A percentile compares a stretch with the other conserved stretches of the same genome.
phyloP scores from a whole-genome alignment of 2,888 invertebrate genomes.

The Margaritifera margaritifera region DNA sequence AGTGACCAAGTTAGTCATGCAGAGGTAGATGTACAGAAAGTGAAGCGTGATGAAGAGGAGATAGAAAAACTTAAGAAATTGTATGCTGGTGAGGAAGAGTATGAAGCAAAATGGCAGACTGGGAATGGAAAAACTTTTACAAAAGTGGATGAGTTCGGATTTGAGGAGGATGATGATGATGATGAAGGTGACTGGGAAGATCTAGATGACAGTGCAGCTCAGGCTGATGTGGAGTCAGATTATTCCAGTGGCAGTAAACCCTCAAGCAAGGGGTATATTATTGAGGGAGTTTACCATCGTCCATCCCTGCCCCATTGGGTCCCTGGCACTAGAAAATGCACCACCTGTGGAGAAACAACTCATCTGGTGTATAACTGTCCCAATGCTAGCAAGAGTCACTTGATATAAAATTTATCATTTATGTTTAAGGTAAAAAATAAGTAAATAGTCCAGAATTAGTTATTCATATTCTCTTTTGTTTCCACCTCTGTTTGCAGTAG shows the following conservation, averaged over 20 bases:
- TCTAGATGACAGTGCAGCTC: neutral
- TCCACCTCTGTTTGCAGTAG: too few relatives aligned
- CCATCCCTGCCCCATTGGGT: conserved; percentile 21
- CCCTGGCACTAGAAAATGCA: conserved; percentile 34
- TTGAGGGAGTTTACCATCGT: neutral
- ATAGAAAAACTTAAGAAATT: too few relatives aligned
- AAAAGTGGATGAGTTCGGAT: neutral
- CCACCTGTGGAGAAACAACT: conserved; percentile 31
- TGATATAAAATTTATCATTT: too few relatives aligned
- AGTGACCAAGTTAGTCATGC: too few relatives aligned
- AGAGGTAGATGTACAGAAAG: too few relatives aligned
- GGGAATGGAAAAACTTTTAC: too few relatives aligned
- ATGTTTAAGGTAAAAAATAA: too few relatives aligned
- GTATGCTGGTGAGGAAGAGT: too few relatives aligned
- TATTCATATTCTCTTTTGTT: too few relatives aligned
- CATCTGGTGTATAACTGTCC: conserved; percentile 42
- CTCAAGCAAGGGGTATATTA: neutral
- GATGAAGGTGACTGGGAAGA: conserved; percentile 24
- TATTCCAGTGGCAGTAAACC: neutral
- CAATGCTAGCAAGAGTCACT: neutral
- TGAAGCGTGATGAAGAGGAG: too few relatives aligned
- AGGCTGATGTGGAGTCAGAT: neutral
- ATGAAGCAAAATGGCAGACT: too few relatives aligned
- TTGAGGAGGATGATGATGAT: conserved; percentile 24
- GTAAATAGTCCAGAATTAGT: too few relatives aligned